These are phyloP conservation scores for Drosophila jambulina DNA, from an alignment of 1,140 invertebrate species.

Conservation along the genomic window DNA sequence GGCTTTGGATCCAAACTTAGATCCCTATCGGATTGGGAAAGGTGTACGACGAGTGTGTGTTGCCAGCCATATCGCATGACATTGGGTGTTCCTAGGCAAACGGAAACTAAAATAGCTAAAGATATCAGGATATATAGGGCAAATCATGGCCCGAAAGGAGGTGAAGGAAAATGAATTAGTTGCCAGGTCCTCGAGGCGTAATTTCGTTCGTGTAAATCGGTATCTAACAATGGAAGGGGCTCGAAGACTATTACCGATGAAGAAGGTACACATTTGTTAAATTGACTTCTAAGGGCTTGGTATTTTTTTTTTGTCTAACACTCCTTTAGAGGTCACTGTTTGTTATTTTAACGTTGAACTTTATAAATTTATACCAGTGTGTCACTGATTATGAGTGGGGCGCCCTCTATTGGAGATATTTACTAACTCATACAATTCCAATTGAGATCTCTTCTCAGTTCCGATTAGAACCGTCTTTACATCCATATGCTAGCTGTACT, in stretches of 20 bases:
- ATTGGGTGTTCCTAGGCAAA: slow-evolving; percentile 42
- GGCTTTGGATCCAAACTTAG: slow-evolving; percentile 64
- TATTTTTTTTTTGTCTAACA: too few species aligned
- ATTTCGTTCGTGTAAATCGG: slow-evolving; percentile 33
- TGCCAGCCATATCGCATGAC: slow-evolving; percentile 48
- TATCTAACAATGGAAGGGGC: slow-evolving; percentile 2
- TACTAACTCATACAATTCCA: neutral
- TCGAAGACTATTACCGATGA: neutral
- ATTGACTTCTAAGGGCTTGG: neutral
- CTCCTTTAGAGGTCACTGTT: too few species aligned
- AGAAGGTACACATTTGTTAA: neutral
- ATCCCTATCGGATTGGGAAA: slow-evolving; percentile 53
- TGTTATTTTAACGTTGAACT: too few species aligned
- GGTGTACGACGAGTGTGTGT: slow-evolving; percentile 12
- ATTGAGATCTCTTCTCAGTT: neutral
- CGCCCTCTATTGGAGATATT: neutral
- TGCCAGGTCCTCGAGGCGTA: slow-evolving; percentile 14
- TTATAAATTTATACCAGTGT: neutral
- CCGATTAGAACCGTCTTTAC: neutral
- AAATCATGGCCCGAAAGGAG: slow-evolving; percentile 23
- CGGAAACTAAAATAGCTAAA: slow-evolving; percentile 57
- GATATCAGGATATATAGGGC: slow-evolving; percentile 50
- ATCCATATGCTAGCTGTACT: neutral
- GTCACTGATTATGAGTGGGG: neutral
- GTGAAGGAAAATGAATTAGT: slow-evolving; percentile 30